phyloP scores from a whole-genome alignment of 2,888 invertebrate genomes.

The Epinotia nisella region DNA sequence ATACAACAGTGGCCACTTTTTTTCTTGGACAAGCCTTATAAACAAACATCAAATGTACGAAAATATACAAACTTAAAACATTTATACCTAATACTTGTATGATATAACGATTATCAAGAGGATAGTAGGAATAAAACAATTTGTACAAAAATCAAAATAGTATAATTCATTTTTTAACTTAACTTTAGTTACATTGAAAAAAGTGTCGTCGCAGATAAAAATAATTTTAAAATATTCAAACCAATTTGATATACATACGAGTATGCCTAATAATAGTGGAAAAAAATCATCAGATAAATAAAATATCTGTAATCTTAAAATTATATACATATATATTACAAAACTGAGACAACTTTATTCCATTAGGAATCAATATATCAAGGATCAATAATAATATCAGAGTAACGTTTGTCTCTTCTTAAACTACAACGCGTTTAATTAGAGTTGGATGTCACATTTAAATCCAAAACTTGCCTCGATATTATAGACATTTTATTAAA shows the following conservation, averaged over 20 bases:
- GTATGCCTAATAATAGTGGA: slow-evolving; percentile 3
- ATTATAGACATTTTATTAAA: background rate
- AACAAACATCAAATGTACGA: too few relatives aligned
- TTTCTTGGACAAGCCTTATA: too few relatives aligned
- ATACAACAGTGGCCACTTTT: too few relatives aligned
- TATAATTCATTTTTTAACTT: slow-evolving; percentile 69
- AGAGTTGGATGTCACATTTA: background rate
- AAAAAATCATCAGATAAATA: background rate
- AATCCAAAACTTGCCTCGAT: background rate
- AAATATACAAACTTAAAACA: too few relatives aligned
- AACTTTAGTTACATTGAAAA: slow-evolving; percentile 52
- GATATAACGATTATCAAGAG: too few relatives aligned
- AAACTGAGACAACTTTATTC: background rate
- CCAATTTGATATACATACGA: background rate
- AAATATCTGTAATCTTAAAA: background rate
- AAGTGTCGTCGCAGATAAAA: slow-evolving; percentile 8
- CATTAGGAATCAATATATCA: too few relatives aligned
- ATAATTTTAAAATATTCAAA: slow-evolving; percentile 47
- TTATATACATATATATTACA: background rate
- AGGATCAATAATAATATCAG: background rate
- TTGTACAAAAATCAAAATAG: slow-evolving; percentile 69
- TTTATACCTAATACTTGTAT: too few relatives aligned
- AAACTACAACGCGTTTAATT: background rate
- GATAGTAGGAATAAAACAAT: slow-evolving; percentile 45
- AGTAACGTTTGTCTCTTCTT: background rate